Percentiles rank a stretch among this genome's conserved stretches.
Evolutionary conservation across 2,113 vertebrate species (phyloP).

Genomic region (Antechinus stuartii): DNA sequence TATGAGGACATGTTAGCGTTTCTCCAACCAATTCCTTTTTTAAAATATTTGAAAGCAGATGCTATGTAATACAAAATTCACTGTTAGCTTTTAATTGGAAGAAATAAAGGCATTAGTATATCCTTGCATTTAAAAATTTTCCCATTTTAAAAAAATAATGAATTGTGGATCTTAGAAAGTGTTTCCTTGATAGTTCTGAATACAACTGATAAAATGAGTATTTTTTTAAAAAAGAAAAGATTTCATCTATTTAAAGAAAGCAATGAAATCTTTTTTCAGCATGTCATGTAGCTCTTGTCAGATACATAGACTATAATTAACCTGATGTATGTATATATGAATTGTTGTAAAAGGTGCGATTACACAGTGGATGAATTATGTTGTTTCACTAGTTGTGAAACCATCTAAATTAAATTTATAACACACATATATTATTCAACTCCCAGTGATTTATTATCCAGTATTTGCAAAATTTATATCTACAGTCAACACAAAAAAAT

Average conservation of each 20-base stretch:
- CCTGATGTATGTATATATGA: slow-evolving; percentile 64
- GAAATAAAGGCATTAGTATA: not conserved
- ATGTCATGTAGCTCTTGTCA: slow-evolving; percentile 70
- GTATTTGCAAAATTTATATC: slow-evolving; percentile 62
- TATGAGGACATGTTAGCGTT: not conserved
- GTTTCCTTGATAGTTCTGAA: slow-evolving; percentile 34
- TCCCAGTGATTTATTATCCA: slow-evolving; percentile 71
- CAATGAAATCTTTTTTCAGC: slow-evolving; percentile 70
- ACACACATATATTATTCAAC: slow-evolving; percentile 60
- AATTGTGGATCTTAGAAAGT: slow-evolving; percentile 9
- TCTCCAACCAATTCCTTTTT: not conserved
- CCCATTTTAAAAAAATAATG: not conserved
- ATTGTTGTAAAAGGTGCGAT: slow-evolving; percentile 75
- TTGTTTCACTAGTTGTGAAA: slow-evolving; percentile 71
- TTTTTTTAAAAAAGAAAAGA: slow-evolving; percentile 23
- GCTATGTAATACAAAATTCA: not conserved
- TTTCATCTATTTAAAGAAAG: slow-evolving; percentile 70
- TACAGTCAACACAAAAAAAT: slow-evolving; percentile 58
- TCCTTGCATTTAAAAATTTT: not conserved
- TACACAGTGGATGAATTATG: slow-evolving; percentile 72
- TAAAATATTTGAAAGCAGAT: not conserved
- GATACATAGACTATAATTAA: slow-evolving; percentile 72
- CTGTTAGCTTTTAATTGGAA: not conserved
- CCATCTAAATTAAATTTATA: slow-evolving; percentile 75
- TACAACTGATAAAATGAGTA: slow-evolving; percentile 43